Percentiles rank a stretch among this genome's conserved stretches.
phyloP scores from a whole-genome alignment of 2,888 invertebrate species.

The Carcina quercana region DNA sequence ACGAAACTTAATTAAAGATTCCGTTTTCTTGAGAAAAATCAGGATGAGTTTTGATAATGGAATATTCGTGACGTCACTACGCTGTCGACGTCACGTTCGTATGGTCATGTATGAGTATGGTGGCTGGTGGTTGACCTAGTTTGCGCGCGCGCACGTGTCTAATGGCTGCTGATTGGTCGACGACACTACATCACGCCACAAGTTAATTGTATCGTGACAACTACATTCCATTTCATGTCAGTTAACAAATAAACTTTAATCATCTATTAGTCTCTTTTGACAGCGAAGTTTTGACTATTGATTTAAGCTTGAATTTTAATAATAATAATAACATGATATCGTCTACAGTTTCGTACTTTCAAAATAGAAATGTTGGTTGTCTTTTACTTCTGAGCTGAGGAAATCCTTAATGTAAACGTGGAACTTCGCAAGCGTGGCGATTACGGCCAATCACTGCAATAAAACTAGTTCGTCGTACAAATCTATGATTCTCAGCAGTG shows the following conservation, averaged over 20 bases:
- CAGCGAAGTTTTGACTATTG: neutral
- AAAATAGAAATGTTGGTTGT: too few relatives aligned
- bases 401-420: too few relatives aligned
- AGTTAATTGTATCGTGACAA: slow-evolving; percentile 31
- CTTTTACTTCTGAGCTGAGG: too few relatives aligned
- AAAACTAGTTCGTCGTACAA: too few relatives aligned
- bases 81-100: slow-evolving; percentile 16
- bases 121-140: slow-evolving; percentile 49
- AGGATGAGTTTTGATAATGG: too few relatives aligned
- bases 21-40: neutral
- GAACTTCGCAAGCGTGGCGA: too few relatives aligned
- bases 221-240: slow-evolving; percentile 2
- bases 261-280: neutral
- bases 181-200: slow-evolving; percentile 33
- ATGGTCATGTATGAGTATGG: slow-evolving; percentile 27
- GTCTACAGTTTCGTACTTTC: too few relatives aligned
- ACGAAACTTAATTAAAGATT: neutral
- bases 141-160: slow-evolving; percentile 36
- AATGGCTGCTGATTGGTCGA: slow-evolving; percentile 49
- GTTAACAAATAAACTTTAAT: neutral
- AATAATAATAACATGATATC: too few relatives aligned
- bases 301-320: neutral
- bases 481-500: neutral
- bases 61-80: too few relatives aligned
- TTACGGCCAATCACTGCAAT: too few relatives aligned